Conservation (phyloP, 1,140 invertebrate species). For the Eulimnadia texana region DNA sequence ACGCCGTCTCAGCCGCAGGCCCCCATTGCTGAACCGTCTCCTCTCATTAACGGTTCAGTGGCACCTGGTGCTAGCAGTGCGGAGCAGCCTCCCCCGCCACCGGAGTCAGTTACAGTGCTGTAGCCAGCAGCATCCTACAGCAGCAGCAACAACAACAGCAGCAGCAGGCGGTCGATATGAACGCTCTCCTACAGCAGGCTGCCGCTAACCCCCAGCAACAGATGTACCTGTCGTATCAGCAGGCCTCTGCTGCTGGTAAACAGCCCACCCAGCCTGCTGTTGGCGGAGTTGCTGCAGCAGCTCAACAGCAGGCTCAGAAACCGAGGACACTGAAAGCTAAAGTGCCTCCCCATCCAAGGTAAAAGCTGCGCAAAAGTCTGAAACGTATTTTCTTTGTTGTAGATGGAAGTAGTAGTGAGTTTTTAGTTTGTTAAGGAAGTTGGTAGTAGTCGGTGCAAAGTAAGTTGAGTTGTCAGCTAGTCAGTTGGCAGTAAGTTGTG, state of each 20-base stretch:
- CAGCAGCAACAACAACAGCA: constrained; percentile 18
- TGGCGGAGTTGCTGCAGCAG: not conserved
- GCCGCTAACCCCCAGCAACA: constrained; percentile 18
- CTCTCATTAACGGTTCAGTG: constrained; percentile 14
- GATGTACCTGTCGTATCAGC: constrained; percentile 32
- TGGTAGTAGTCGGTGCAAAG: no score
- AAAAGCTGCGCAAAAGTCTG: no score
- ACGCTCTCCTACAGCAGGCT: constrained; percentile 27
- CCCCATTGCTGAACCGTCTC: not conserved
- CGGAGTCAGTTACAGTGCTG: constrained; percentile 16
- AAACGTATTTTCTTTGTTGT: no score
- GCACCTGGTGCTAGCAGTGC: constrained; percentile 12
- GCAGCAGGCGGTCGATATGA: constrained; percentile 18
- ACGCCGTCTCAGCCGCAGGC: constrained; percentile 38
- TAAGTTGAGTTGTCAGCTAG: no score
- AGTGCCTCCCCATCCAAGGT: constrained; percentile 80
- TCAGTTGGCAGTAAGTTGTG: no score
- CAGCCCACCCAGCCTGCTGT: constrained; percentile 20
- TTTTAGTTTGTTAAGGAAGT: no score
- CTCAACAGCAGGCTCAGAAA: constrained; percentile 27
- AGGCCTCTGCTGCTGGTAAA: constrained; percentile 43
- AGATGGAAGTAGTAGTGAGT: no score
- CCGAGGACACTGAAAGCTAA: constrained; percentile 57
- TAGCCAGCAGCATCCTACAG: constrained; percentile 21
- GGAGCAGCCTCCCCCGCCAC: constrained; percentile 7